Evolutionary conservation across 1,140 invertebrate genomes (phyloP).

Genomic region (Callitettix versicolor): DNA sequence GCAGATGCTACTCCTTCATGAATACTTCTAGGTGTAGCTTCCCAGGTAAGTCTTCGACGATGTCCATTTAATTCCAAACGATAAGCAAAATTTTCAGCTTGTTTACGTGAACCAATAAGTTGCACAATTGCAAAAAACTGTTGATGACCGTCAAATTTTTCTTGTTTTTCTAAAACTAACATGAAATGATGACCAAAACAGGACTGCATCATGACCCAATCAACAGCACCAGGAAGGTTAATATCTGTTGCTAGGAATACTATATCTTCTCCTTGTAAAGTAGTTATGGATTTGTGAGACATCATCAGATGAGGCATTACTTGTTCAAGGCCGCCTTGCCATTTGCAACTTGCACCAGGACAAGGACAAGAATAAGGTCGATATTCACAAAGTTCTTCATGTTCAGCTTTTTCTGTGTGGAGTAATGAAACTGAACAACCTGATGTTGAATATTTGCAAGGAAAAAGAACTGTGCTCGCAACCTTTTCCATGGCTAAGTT

Average conservation of each 20-base stretch:
- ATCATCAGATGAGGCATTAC: slow-evolving; percentile 97
- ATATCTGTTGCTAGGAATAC: slow-evolving; percentile 99
- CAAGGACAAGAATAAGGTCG: slow-evolving; percentile 96
- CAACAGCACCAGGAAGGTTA: slow-evolving; percentile 96
- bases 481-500: slow-evolving; percentile 99
- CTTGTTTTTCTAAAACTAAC: slow-evolving; percentile 98
- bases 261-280: slow-evolving; percentile 94
- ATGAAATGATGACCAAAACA: slow-evolving; percentile 99
- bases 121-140: slow-evolving; percentile 99
- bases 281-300: slow-evolving; percentile 98
- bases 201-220: slow-evolving; percentile 99
- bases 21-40: slow-evolving; percentile 95
- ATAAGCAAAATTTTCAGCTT: slow-evolving; percentile 98
- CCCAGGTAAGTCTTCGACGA: slow-evolving; percentile 89
- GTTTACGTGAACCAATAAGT: slow-evolving; percentile 94
- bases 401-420: slow-evolving; percentile 93
- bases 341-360: slow-evolving; percentile 96
- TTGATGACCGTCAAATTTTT: slow-evolving; percentile 93
- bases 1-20: slow-evolving; percentile 97
- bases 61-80: slow-evolving; percentile 93
- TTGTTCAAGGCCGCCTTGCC: slow-evolving; percentile 91
- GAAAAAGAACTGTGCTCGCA: slow-evolving; percentile 94
- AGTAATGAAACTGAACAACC: slow-evolving; percentile 88
- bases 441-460: slow-evolving; percentile 95
- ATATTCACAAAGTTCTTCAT: slow-evolving; percentile 97